These are phyloP conservation scores for Bos javanicus DNA, from an alignment of 2,113 vertebrate genomes.

Conservation along the genomic window DNA sequence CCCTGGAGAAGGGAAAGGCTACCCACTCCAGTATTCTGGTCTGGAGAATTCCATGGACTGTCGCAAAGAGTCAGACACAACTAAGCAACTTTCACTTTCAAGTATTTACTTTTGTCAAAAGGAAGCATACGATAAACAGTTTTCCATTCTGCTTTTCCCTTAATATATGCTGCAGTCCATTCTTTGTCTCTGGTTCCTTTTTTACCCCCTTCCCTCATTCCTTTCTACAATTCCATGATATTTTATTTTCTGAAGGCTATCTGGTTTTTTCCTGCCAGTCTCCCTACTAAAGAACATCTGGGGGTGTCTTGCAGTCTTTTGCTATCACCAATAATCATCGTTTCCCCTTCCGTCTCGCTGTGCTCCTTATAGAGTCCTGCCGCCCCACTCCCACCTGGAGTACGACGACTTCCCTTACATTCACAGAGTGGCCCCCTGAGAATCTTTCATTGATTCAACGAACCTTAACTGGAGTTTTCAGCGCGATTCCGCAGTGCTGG, in stretches of 20 bases:
- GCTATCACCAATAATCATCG: background rate
- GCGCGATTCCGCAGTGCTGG: background rate
- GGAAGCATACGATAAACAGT: background rate
- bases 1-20: background rate
- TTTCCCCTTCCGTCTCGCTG: background rate
- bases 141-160: background rate
- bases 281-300: background rate
- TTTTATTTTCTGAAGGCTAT: background rate
- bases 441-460: conserved; percentile 36
- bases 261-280: background rate
- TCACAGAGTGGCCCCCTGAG: background rate
- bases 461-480: background rate
- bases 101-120: background rate
- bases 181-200: background rate
- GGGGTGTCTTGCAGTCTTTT: background rate
- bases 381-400: background rate
- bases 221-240: background rate
- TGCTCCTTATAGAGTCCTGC: background rate
- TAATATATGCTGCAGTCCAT: background rate
- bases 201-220: background rate
- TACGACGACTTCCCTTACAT: background rate
- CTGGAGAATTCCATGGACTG: background rate
- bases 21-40: background rate
- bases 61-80: background rate
- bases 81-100: background rate